These are phyloP conservation scores for Egretta garzetta DNA, from an alignment of 2,113 vertebrate species.

Conservation along the genomic window DNA sequence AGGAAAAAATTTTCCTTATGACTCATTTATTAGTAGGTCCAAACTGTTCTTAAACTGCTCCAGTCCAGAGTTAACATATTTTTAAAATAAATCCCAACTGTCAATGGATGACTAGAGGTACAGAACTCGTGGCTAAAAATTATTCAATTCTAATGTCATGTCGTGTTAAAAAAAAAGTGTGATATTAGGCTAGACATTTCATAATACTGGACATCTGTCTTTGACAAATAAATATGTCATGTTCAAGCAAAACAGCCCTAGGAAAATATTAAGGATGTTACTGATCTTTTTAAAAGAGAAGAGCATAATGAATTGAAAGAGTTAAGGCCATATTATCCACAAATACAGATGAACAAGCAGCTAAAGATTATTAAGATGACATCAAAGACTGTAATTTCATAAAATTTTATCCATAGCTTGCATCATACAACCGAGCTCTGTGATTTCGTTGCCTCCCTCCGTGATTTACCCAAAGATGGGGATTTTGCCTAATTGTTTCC, in stretches of 20 bases:
- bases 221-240: slow-evolving; percentile 7
- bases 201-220: not conserved
- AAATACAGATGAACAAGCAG: not conserved
- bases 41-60: not conserved
- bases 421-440: not conserved
- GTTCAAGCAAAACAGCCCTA: not conserved
- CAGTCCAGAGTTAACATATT: not conserved
- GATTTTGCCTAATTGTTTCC: not conserved
- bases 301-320: not conserved
- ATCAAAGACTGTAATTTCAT: not conserved
- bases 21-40: not conserved
- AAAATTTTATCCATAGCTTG: not conserved
- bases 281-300: not conserved
- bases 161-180: not conserved
- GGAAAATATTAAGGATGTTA: not conserved
- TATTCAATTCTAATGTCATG: not conserved
- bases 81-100: slow-evolving; percentile 25
- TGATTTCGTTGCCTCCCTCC: not conserved
- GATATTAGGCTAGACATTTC: not conserved
- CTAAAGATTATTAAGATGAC: not conserved
- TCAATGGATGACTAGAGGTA: not conserved
- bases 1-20: not conserved
- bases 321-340: not conserved
- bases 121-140: not conserved
- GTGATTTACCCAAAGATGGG: not conserved